These are phyloP conservation scores for Horisme vitalbata DNA, from an alignment of 2,888 invertebrate species.

Conservation along the genomic window DNA sequence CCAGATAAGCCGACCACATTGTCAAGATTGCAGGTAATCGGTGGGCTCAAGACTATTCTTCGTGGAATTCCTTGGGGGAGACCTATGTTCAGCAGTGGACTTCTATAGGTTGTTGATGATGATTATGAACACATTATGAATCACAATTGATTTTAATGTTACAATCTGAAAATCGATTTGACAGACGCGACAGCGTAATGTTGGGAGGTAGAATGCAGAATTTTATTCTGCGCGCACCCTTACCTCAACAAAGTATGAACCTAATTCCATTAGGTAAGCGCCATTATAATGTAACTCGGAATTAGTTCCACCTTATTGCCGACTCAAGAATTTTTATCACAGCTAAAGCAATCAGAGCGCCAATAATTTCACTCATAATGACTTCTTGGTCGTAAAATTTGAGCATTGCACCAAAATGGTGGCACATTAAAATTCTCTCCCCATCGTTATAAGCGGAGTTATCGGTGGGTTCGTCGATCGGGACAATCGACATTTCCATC, in stretches of 20 bases:
- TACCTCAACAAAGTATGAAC: constrained; percentile 41
- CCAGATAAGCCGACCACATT: too few relatives aligned
- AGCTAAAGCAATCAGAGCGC: constrained; percentile 81
- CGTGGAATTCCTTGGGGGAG: too few relatives aligned
- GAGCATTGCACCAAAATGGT: constrained; percentile 83
- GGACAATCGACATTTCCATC: constrained; percentile 80
- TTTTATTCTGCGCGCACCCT: constrained; percentile 9
- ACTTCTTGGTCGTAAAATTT: constrained; percentile 80
- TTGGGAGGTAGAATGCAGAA: background rate
- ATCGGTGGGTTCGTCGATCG: constrained; percentile 68
- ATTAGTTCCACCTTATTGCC: constrained; percentile 83
- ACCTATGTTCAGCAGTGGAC: too few relatives aligned
- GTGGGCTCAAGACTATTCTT: too few relatives aligned
- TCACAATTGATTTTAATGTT: too few relatives aligned
- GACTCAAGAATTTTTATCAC: constrained; percentile 82
- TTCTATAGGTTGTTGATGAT: too few relatives aligned
- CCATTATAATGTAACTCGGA: constrained; percentile 72
- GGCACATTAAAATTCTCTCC: constrained; percentile 83
- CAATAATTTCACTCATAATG: constrained; percentile 83
- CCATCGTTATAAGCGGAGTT: constrained; percentile 81
- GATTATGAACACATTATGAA: too few relatives aligned
- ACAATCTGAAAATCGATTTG: too few relatives aligned
- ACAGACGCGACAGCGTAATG: too few relatives aligned
- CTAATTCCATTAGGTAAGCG: constrained; percentile 55
- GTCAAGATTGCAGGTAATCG: too few relatives aligned